Percentiles rank a stretch among this genome's conserved stretches.
These are phyloP conservation scores for Amblyteles armatorius DNA, from an alignment of 2,888 invertebrate genomes.

Conservation along the genomic window DNA sequence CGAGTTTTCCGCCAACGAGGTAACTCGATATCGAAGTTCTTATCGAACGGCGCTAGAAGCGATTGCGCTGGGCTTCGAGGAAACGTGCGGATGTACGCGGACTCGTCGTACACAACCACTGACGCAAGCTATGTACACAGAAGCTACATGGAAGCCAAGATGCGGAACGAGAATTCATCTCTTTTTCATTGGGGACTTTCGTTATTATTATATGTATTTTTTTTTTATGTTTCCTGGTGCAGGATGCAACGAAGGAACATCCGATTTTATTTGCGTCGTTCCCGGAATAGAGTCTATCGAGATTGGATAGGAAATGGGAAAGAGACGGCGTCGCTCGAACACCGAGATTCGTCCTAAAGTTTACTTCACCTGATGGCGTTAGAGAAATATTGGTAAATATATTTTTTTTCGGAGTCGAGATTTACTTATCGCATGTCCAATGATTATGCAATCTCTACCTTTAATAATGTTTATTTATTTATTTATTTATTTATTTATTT, in stretches of 20 bases:
- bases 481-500: too few relatives aligned
- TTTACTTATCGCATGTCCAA: too few relatives aligned
- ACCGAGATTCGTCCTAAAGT: not conserved
- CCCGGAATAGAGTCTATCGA: not conserved
- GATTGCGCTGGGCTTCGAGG: conserved; percentile 33
- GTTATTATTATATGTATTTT: not conserved
- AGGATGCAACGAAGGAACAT: not conserved
- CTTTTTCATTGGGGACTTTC: not conserved
- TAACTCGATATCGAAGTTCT: conserved; percentile 61
- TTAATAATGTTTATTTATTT: too few relatives aligned
- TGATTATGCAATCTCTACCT: too few relatives aligned
- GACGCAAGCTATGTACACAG: not conserved
- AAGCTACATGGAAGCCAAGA: not conserved
- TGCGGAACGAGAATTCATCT: not conserved
- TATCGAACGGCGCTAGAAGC: conserved; percentile 46
- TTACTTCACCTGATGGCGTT: too few relatives aligned
- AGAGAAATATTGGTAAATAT: too few relatives aligned
- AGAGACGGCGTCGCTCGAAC: not conserved
- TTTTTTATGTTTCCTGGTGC: not conserved
- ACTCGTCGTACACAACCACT: not conserved
- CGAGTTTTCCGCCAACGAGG: conserved; percentile 26
- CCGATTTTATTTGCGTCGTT: not conserved
- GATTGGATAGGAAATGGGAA: not conserved
- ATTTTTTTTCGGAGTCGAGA: too few relatives aligned
- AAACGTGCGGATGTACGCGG: not conserved